A percentile compares a stretch with the other conserved stretches of the same genome.
Evolutionary conservation across 2,797 vertebrate genomes (phyloP).

Genomic region (Sebastiscus tertius): DNA sequence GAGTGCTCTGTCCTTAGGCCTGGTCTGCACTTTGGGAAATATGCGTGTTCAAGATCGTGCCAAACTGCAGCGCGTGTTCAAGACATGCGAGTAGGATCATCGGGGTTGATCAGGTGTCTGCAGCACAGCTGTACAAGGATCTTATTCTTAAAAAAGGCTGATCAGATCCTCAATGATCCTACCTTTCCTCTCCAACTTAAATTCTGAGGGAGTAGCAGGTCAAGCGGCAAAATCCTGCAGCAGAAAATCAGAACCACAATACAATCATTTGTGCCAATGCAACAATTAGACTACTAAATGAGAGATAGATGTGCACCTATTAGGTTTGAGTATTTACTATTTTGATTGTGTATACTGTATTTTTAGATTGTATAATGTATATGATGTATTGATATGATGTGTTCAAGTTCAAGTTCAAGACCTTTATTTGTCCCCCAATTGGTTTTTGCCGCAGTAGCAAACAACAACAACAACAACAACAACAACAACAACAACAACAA

Average conservation of each 20-base stretch:
- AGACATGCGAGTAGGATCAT: background rate
- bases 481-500: too few relatives aligned
- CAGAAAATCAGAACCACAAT: too few relatives aligned
- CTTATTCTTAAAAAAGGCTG: background rate
- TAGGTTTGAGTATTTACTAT: background rate
- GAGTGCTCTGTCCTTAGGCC: background rate
- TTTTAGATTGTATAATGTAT: background rate
- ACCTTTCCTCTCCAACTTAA: background rate
- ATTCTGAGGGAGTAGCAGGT: background rate
- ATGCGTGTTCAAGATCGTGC: background rate
- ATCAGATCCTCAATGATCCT: background rate
- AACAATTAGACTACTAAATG: background rate
- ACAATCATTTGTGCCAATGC: too few relatives aligned
- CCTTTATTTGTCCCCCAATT: too few relatives aligned
- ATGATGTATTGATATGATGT: background rate
- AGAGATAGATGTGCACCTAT: background rate
- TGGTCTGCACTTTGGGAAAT: background rate
- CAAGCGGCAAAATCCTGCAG: background rate
- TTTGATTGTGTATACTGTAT: background rate
- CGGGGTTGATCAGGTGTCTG: background rate
- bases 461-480: too few relatives aligned
- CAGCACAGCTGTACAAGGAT: background rate
- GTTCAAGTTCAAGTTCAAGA: background rate
- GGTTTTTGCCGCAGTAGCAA: too few relatives aligned
- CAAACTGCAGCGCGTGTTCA: background rate